Evolutionary conservation across 2,113 vertebrate species (phyloP).

Genomic region (Gopherus evgoodei): DNA sequence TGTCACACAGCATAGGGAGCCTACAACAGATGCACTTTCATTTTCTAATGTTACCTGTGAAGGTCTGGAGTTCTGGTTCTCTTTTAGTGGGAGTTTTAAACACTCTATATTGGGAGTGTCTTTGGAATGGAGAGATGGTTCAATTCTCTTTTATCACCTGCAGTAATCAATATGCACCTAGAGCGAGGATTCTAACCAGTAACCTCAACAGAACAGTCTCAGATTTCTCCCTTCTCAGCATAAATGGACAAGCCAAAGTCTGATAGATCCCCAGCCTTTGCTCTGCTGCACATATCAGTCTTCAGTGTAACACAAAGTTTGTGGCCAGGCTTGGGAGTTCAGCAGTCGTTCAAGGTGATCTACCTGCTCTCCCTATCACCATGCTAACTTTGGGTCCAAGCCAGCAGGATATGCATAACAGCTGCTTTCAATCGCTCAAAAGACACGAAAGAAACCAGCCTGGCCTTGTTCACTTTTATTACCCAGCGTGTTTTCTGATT

Average conservation of each 20-base stretch:
- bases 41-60: neutral
- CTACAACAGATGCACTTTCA: neutral
- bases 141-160: neutral
- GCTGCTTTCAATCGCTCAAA: neutral
- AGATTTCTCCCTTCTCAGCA: neutral
- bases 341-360: conserved; percentile 33
- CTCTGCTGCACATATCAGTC: neutral
- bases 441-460: neutral
- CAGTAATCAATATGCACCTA: neutral
- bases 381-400: neutral
- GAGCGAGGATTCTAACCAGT: neutral
- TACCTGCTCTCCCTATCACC: neutral
- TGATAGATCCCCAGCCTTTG: neutral
- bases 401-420: neutral
- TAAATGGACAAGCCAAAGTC: neutral
- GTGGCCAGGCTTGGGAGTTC: neutral
- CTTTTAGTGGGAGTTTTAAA: neutral
- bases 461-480: neutral
- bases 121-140: neutral
- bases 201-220: neutral
- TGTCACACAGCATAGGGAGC: neutral
- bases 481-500: neutral
- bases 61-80: neutral
- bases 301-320: neutral
- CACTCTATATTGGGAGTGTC: neutral